phyloP scores from a whole-genome alignment of 2,797 vertebrate genomes.

The Aldrovandia affinis region DNA sequence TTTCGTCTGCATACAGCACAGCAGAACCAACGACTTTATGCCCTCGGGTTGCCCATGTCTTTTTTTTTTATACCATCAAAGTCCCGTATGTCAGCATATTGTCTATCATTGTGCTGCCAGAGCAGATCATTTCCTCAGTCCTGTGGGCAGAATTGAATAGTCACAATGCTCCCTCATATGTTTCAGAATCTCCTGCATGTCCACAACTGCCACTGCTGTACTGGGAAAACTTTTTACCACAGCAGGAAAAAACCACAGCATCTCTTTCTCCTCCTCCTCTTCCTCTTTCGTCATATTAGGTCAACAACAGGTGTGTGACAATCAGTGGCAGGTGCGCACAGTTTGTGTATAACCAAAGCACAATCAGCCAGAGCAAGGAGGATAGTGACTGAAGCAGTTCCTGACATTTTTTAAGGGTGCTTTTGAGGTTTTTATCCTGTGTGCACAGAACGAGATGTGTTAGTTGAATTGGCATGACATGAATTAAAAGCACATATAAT shows the following conservation, averaged over 20 bases:
- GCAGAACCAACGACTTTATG: slow-evolving; percentile 57
- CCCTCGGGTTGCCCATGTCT: slow-evolving; percentile 60
- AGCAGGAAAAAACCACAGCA: slow-evolving; percentile 31
- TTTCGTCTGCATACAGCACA: slow-evolving; percentile 43
- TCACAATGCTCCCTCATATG: slow-evolving; percentile 5
- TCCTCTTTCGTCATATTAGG: slow-evolving; percentile 14
- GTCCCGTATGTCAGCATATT: slow-evolving; percentile 31
- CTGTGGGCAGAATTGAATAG: slow-evolving; percentile 1
- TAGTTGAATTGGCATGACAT: not conserved
- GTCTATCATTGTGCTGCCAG: slow-evolving; percentile 51
- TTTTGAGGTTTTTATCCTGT: not conserved
- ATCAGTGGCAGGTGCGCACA: slow-evolving; percentile 22
- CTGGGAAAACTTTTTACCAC: slow-evolving; percentile 34
- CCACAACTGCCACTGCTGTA: not conserved
- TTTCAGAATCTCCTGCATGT: not conserved
- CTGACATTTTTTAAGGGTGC: not conserved
- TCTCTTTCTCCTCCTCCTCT: slow-evolving; percentile 26
- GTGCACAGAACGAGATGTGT: not conserved
- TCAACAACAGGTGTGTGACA: slow-evolving; percentile 30
- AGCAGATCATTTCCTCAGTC: slow-evolving; percentile 55
- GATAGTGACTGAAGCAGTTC: slow-evolving; percentile 13
- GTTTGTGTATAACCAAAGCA: slow-evolving; percentile 2
- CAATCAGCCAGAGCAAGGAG: not conserved
- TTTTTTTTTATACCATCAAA: slow-evolving; percentile 64
- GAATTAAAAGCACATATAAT: not conserved